Evolutionary conservation across 2,797 vertebrate species (phyloP).

Genomic region (Syngnathus rostellatus): DNA sequence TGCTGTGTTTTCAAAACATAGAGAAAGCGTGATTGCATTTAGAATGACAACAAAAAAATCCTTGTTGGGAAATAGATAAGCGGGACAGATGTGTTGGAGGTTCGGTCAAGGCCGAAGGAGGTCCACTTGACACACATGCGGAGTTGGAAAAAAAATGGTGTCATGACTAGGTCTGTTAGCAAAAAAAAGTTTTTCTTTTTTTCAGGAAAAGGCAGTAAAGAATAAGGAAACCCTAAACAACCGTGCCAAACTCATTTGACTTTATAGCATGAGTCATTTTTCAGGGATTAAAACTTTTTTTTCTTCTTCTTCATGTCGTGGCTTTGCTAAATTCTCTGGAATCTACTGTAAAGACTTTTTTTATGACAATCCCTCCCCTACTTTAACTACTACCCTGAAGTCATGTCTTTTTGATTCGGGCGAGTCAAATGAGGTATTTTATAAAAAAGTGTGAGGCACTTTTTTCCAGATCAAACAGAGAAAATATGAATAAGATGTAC

Average conservation of each 20-base stretch:
- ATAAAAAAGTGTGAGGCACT: constrained; percentile 15
- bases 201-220: background rate
- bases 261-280: background rate
- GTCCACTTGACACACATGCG: constrained; percentile 11
- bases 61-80: constrained; percentile 47
- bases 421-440: constrained; percentile 2
- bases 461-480: constrained; percentile 36
- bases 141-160: constrained; percentile 16
- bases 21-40: constrained; percentile 29
- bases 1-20: constrained; percentile 57
- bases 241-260: background rate
- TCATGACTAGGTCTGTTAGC: constrained; percentile 7
- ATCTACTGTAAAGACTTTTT: background rate
- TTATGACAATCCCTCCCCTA: background rate
- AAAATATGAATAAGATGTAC: constrained; percentile 28
- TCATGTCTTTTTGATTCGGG: constrained; percentile 1
- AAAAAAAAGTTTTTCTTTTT: background rate
- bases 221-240: background rate
- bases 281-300: background rate
- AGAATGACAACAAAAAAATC: constrained; percentile 36
- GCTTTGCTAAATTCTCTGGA: background rate
- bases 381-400: background rate
- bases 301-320: background rate
- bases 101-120: constrained; percentile 29
- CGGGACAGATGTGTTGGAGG: constrained; percentile 50